These are phyloP conservation scores for Drosophila burlai DNA, from an alignment of 1,140 invertebrate species.

Conservation along the genomic window DNA sequence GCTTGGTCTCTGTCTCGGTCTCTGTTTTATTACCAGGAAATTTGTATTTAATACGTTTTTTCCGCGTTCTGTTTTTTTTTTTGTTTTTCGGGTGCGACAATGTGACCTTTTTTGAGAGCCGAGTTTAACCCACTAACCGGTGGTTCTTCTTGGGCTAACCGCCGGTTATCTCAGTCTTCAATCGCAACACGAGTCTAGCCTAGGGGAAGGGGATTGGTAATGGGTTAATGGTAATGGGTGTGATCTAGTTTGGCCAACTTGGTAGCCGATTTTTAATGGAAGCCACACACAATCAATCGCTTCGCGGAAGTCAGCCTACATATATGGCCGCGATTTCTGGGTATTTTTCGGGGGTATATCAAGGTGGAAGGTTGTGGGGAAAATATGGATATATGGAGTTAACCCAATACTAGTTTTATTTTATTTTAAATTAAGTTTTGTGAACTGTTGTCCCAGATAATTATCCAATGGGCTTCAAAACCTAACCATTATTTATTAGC, in stretches of 20 bases:
- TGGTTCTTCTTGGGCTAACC: conserved; percentile 14
- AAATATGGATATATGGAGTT: background rate
- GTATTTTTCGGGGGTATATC: conserved; percentile 5
- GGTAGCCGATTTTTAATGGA: conserved; percentile 54
- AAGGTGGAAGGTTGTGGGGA: background rate
- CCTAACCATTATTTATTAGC: no score
- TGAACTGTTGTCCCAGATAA: no score
- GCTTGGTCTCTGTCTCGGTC: conserved; percentile 34
- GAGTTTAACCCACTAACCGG: conserved; percentile 43
- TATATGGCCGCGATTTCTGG: conserved; percentile 12
- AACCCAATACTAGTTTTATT: no score
- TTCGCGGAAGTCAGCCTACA: conserved; percentile 31
- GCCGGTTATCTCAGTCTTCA: conserved; percentile 7
- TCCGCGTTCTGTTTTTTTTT: conserved; percentile 53
- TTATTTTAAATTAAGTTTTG: no score
- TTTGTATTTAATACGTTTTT: conserved; percentile 82
- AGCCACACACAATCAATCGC: conserved; percentile 49
- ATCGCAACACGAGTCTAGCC: conserved; percentile 29
- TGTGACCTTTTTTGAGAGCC: conserved; percentile 25
- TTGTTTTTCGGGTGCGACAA: conserved; percentile 60
- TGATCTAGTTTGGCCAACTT: conserved; percentile 22
- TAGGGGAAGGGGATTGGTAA: background rate
- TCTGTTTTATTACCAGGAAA: conserved; percentile 79
- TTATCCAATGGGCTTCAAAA: no score
- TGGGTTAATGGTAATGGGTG: conserved; percentile 3